Evolutionary conservation across 2,113 vertebrate genomes (phyloP).

Genomic region (Tragulus kanchil): DNA sequence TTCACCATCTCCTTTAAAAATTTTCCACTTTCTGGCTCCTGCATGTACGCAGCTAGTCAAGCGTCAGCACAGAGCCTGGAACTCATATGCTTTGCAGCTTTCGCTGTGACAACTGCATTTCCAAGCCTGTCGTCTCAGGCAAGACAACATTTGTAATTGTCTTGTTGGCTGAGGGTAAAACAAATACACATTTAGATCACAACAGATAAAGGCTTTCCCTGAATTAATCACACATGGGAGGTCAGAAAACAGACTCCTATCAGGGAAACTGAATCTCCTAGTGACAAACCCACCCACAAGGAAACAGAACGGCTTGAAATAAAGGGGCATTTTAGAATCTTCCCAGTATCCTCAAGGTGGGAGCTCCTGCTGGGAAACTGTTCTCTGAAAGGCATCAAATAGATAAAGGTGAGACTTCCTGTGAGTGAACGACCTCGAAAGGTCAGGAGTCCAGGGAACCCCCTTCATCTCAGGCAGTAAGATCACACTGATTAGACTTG

Average conservation of each 20-base stretch:
- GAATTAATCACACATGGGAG: slow-evolving; percentile 71
- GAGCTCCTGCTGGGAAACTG: neutral
- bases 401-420: neutral
- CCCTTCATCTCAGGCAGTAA: neutral
- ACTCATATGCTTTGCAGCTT: slow-evolving; percentile 24
- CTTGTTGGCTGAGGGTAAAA: slow-evolving; percentile 74
- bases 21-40: neutral
- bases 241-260: slow-evolving; percentile 20
- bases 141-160: slow-evolving; percentile 78
- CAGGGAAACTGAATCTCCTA: slow-evolving; percentile 51
- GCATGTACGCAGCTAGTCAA: slow-evolving; percentile 13
- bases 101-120: slow-evolving; percentile 64
- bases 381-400: neutral
- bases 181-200: slow-evolving; percentile 80
- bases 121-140: slow-evolving; percentile 39
- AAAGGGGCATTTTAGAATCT: neutral
- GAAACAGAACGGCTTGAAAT: neutral
- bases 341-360: neutral
- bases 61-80: slow-evolving; percentile 58
- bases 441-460: neutral
- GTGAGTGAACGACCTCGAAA: neutral
- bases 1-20: neutral
- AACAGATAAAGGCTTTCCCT: slow-evolving; percentile 70
- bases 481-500: neutral
- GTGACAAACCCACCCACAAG: slow-evolving; percentile 16